phyloP scores from a whole-genome alignment of 2,888 invertebrate genomes.

The Bimastos eiseni region DNA sequence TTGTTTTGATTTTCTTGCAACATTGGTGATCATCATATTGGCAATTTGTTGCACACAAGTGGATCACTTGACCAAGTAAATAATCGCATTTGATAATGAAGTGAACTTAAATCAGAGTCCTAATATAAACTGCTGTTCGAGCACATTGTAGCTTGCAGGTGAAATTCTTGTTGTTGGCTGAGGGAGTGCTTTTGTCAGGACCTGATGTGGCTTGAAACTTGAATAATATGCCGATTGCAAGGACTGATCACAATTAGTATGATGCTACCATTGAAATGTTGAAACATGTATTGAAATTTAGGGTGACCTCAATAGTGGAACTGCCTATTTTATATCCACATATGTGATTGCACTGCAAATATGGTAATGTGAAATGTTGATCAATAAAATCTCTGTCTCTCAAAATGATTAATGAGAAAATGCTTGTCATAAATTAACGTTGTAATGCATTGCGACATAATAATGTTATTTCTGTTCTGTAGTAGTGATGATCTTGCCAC shows the following conservation, averaged over 20 bases:
- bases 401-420: neutral
- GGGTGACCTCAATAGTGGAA: too few species aligned
- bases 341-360: too few species aligned
- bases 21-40: neutral
- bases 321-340: too few species aligned
- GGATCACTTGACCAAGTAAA: neutral
- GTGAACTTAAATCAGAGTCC: neutral
- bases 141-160: neutral
- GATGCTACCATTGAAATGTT: too few species aligned
- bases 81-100: neutral
- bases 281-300: too few species aligned
- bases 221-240: too few species aligned
- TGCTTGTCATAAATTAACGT: neutral
- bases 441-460: neutral
- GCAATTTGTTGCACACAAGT: neutral
- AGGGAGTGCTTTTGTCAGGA: neutral
- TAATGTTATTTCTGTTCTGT: conserved; percentile 24
- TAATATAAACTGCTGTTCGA: neutral
- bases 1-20: neutral
- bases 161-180: neutral
- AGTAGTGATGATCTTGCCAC: conserved; percentile 71
- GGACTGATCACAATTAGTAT: too few species aligned
- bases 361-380: too few species aligned
- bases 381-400: too few species aligned
- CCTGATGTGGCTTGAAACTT: neutral